Base-by-base conservation (phyloP, 2,113 vertebrate genomes). In the Microcebus jonahi region DNA sequence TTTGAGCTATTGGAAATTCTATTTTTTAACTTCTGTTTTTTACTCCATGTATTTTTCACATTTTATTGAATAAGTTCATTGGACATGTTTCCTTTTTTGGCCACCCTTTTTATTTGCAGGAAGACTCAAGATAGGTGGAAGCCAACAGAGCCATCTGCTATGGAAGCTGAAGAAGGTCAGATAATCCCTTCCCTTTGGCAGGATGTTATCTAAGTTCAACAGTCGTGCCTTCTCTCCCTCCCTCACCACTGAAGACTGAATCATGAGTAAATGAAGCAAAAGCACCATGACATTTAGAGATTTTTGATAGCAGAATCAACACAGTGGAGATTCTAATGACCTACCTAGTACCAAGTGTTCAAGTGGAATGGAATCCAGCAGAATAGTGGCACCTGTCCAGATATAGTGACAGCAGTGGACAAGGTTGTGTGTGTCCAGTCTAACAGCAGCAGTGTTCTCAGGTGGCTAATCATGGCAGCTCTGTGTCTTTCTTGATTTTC, bases 241-340 rank as follows among this genome's bases (percentile, higher is more conserved):
- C 67, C 27, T 59, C 27, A 90, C 59, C 0, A 2, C 3, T 13
- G 3, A 90, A 70, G 23, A 70, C 25, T 45, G 18, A 70, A 45
- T 50, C 55, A 94, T 95, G 65, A 84, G n/a, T 57, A 90, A 92
- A 81, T 76, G 42, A 95, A 90, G 53, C 76, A 81, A 97, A 90
- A 84, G 3, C 4, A 42, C 0, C 4, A 70, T 91, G 89, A 81
- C 50, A 88, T 92, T 76, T 93, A 76, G 31, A 80, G 31, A 84
- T n/a, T 80, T 68, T 75, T 63, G 42, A 45, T 20, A 57, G 10
- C 29, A 92, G 70, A 84, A 81, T 87, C 77, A 84, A 36, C 29
- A 45, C 25, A 48, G n/a, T 39, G 31, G 25, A 57, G 8, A 48
- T 39, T 9, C 10, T 31, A n/a, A 48, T 48, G 13, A 42, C 25